Base-by-base conservation (phyloP, 2,888 invertebrate genomes). In the Altica lythri region DNA sequence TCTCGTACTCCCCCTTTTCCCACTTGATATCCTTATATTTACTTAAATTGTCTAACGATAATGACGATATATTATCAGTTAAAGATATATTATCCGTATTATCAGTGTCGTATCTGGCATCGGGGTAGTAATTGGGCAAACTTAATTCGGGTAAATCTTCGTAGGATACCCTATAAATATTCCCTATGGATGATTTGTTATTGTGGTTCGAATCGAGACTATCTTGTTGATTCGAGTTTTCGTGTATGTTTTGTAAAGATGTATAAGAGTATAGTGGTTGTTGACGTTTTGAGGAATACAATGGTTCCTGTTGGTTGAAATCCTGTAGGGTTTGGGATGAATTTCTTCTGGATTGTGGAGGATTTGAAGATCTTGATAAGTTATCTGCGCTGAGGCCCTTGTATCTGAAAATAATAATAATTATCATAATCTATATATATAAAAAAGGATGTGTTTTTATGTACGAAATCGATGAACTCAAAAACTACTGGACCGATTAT, bases 121-220 rank as follows among this genome's bases (percentile, higher is more conserved):
- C 75, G 1, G 77, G 76, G 55, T 76, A 76, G 63, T 77, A 78
- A 61, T 76, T 74, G 2, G 77, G 77, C 14, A 77, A 63, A 53
- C 72, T 75, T 19, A 77, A 64, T 72, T 69, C 80, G 18, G 64
- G 60, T 14, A 68, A 37, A 46, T 73, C 68, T 48, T 74, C 71
- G 45, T 68, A 68, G 5, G 72, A 71, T 10, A 65, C 63, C 18
- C 59, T 62, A 38, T 53, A 68, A 16, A 54, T 40, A 35, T 63
- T 66, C 43, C 69, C 80, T 53, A 79, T 78, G 51, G 81, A 80
- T 67, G 81, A 79, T 70, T 81, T 82, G 64, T 81, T 78, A 32
- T 81, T 80, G 74, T 80, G 82, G 67, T 81, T 81, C 1, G 81
- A 81, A 71, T 82, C 81, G 64, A 82, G 74, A 69, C 81, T 82